phyloP scores from a whole-genome alignment of 2,113 vertebrate genomes.

The Lasiurus cinereus region DNA sequence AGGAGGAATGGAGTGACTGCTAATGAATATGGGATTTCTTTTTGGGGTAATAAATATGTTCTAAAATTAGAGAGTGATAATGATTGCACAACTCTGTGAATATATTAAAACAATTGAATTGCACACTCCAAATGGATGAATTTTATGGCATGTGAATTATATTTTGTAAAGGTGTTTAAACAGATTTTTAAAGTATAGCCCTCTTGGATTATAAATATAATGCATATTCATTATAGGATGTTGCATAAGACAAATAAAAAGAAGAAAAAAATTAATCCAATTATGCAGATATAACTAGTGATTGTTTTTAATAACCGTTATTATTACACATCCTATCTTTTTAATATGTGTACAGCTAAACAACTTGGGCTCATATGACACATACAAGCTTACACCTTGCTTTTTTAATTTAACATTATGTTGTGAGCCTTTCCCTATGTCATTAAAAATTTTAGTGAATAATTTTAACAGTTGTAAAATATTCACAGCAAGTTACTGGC shows the following conservation, averaged over 20 bases:
- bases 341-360: neutral
- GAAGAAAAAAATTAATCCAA: neutral
- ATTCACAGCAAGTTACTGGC: neutral
- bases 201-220: constrained; percentile 10
- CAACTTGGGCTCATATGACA: neutral
- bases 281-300: neutral
- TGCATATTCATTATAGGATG: neutral
- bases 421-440: neutral
- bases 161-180: neutral
- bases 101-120: neutral
- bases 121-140: neutral
- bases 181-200: neutral
- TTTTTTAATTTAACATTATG: neutral
- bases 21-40: neutral
- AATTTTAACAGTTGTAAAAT: neutral
- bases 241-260: constrained; percentile 30
- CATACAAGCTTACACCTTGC: neutral
- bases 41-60: neutral
- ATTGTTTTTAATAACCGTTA: neutral
- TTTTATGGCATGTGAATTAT: constrained; percentile 4
- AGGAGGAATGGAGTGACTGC: neutral
- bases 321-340: neutral
- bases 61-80: neutral
- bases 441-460: neutral
- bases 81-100: neutral